Percentiles rank a stretch among this genome's conserved stretches.
Conservation (phyloP, 2,888 invertebrate genomes). For the Stramonita haemastoma region DNA sequence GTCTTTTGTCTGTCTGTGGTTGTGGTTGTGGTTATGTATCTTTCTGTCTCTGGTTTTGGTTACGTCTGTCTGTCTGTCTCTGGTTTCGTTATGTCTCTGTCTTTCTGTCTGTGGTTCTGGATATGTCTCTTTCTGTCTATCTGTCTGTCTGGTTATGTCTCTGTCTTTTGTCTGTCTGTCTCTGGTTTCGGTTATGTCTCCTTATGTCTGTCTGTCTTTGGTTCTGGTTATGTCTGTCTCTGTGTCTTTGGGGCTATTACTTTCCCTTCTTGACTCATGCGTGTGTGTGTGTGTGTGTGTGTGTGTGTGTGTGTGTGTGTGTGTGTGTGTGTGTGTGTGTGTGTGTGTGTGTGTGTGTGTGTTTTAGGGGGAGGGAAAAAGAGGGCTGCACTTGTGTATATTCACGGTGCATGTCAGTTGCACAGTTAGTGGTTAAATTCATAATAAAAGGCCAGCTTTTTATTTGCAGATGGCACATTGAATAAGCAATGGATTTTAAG, state of each 20-base stretch:
- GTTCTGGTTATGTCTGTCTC: background rate
- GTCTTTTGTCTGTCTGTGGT: background rate
- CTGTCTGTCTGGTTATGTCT: background rate
- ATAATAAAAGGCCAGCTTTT: too few relatives aligned
- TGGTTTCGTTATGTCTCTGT: background rate
- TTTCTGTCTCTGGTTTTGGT: background rate
- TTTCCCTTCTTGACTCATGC: background rate
- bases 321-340: background rate
- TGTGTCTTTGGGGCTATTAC: background rate
- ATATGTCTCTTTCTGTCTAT: background rate
- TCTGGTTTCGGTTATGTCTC: background rate
- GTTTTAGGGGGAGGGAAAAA: background rate
- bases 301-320: background rate
- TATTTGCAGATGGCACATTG: too few relatives aligned
- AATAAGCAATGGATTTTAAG: too few relatives aligned
- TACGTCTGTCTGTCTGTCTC: background rate
- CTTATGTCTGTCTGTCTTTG: background rate
- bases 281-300: background rate
- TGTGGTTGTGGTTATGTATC: background rate
- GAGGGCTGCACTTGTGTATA: too few relatives aligned
- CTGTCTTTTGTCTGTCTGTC: background rate
- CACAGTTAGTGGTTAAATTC: too few relatives aligned
- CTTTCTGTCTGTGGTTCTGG: background rate
- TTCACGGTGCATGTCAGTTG: too few relatives aligned
- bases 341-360: background rate